phyloP scores from a whole-genome alignment of 2,113 vertebrate genomes.

The Copsychus sechellarum region DNA sequence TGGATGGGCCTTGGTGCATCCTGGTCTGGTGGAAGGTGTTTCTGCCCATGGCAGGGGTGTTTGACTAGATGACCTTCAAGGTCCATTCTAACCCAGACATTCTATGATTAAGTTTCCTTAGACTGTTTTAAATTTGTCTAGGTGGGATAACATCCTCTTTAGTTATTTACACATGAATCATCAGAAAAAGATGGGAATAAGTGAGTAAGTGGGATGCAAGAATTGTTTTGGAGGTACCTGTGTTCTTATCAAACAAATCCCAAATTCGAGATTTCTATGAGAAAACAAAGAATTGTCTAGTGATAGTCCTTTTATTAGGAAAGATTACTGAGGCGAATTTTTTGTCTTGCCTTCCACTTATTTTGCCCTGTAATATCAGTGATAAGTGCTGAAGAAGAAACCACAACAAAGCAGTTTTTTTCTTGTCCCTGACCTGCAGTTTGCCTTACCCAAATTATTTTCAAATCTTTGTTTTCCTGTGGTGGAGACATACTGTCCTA shows the following conservation, averaged over 20 bases:
- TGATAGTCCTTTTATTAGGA: not conserved
- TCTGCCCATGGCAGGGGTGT: not conserved
- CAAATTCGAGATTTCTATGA: not conserved
- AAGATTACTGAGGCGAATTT: not conserved
- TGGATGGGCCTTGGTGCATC: not conserved
- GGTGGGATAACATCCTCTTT: not conserved
- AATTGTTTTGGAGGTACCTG: rapidly evolving
- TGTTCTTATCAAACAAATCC: not conserved
- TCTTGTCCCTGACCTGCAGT: not conserved
- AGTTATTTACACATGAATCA: not conserved
- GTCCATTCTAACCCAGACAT: not conserved
- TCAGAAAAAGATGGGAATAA: not conserved
- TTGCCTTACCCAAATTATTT: not conserved
- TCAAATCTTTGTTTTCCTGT: not conserved
- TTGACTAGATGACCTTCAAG: not conserved
- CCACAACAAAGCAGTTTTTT: not conserved
- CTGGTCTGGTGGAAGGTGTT: not conserved
- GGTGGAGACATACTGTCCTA: not conserved
- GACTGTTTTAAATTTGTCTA: not conserved
- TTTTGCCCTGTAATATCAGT: not conserved
- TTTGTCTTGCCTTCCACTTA: not conserved
- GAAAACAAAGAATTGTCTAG: not conserved
- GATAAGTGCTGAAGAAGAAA: not conserved
- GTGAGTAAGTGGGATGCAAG: not conserved
- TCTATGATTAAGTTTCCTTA: not conserved